Base-by-base conservation (phyloP, 2,113 vertebrate species). In the Corynorhinus townsendii region DNA sequence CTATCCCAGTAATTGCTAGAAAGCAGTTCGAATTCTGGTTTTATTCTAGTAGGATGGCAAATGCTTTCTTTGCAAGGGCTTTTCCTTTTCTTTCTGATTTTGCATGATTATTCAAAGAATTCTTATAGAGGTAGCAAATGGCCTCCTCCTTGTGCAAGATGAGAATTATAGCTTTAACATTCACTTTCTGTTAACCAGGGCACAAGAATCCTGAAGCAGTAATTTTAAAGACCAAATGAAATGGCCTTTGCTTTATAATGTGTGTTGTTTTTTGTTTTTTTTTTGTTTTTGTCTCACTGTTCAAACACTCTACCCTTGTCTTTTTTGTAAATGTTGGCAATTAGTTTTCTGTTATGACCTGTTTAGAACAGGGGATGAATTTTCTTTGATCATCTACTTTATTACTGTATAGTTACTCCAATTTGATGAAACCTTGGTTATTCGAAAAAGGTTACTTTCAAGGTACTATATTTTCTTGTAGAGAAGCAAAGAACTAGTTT, bases 181-280 rank as follows among this genome's bases (percentile, higher is more conserved):
- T 59, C 86, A 62, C 22, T 87, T 93, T 72, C 35, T 96, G 71
- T 95, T 89, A 83, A 86, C 15, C 24, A 75, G 43, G n/a, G 14
- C 12, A 52, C 66, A 69, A 69, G 33, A 90, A 94, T 89, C 69
- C 62, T 43, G 7, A 91, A 86, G 91, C 80, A 75, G 86, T 92
- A 75, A 96, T 92, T 92, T 96, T 49, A 96, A 96, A 86, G 86
- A 84, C 56, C 30, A 92, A 92, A 92, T 79, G 54, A 89, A 49
- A 95, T 28, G 33, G 20, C 3, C 17, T 93, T 43, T 95, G 88
- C 68, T 95, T 86, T 89, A 62, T 71, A 72, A 86, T n/a, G 35
- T 86, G 20, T 77, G 3, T 22, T 22, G 17, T 95, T 93, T 95
- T 95, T 93, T n/a, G n/a, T n/a, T n/a, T n/a, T n/a, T n/a, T n/a